phyloP scores from a whole-genome alignment of 1,140 invertebrate species.

The Bombyx mori region DNA sequence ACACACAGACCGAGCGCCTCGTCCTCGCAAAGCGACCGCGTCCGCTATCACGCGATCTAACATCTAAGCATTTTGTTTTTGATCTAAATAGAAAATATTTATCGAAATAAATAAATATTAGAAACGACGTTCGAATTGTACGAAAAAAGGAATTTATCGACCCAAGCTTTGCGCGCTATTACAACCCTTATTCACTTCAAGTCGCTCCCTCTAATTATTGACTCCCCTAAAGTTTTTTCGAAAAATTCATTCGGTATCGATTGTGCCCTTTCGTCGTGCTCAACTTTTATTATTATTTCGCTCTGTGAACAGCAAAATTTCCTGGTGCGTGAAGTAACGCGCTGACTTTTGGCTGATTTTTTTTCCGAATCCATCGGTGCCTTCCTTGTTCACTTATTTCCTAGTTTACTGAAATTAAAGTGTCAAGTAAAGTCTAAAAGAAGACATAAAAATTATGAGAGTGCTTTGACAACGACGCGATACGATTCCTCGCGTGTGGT shows the following conservation, averaged over 20 bases:
- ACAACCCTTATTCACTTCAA: conserved; percentile 60
- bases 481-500: conserved; percentile 31
- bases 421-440: conserved; percentile 25
- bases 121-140: conserved; percentile 5
- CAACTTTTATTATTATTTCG: conserved; percentile 48
- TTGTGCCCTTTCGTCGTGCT: conserved; percentile 39
- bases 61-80: not conserved
- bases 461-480: conserved; percentile 41
- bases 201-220: conserved; percentile 63
- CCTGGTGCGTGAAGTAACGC: conserved; percentile 10
- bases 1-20: conserved; percentile 48
- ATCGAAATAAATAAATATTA: not conserved
- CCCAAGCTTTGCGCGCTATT: conserved; percentile 41
- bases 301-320: conserved; percentile 13
- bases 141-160: conserved; percentile 52
- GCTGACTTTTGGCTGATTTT: conserved; percentile 7
- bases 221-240: conserved; percentile 59
- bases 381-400: conserved; percentile 24
- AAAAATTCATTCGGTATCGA: conserved; percentile 41
- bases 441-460: conserved; percentile 44
- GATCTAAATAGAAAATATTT: not conserved
- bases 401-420: conserved; percentile 25
- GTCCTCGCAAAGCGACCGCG: conserved; percentile 29
- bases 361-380: conserved; percentile 13
- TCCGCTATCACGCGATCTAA: conserved; percentile 8